Evolutionary conservation across 1,140 invertebrate genomes (phyloP), one percentile per base, ranked within the genome.

Genomic region (Microplitis mediator): DNA sequence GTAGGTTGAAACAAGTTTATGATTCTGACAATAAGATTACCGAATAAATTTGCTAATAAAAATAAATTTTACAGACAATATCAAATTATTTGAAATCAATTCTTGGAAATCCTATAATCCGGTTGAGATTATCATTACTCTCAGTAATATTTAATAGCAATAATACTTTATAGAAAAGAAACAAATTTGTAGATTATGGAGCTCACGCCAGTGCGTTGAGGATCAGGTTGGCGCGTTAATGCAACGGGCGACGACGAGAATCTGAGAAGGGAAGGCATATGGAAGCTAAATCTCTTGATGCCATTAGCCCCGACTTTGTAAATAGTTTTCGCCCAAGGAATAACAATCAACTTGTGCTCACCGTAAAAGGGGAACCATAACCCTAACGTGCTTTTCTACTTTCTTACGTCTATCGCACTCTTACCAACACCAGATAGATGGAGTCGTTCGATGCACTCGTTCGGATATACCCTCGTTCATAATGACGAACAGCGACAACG

Each of bases 221-320:
- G 66, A 78, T 79, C 73, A 74, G 70, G 69, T 79, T 74, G 76
- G 72, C 67, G 76, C 65, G 73, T 74, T 80, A 81, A 81, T 79
- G 76, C 69, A 73, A 70, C 65, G 62, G 71, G 71, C 65, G 50
- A 68, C 62, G 36, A 6, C 51, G 52, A 72, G 66, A 73, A 63
- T 58, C 63, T 60, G 58, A 11, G 51, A 61, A 74, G 73, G 72
- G 65, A 71, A 14, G 75, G 72, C 78, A 80, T 79, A 81, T 77
- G 77, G 78, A 79, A 58, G 35, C 69, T 72, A 84, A 83, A 83
- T 85, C 82, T 82, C 78, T 84, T 81, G 78, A 84, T 84, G 79
- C 82, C 80, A 85, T 85, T 85, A 85, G 83, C 72, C 71, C 54
- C 81, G 81, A 84, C 83, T 84, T 84, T 84, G 84, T 85, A 84